A percentile compares a stretch with the other conserved stretches of the same genome.
These are phyloP conservation scores for Python bivittatus DNA, from an alignment of 2,113 vertebrate genomes.

Conservation along the genomic window DNA sequence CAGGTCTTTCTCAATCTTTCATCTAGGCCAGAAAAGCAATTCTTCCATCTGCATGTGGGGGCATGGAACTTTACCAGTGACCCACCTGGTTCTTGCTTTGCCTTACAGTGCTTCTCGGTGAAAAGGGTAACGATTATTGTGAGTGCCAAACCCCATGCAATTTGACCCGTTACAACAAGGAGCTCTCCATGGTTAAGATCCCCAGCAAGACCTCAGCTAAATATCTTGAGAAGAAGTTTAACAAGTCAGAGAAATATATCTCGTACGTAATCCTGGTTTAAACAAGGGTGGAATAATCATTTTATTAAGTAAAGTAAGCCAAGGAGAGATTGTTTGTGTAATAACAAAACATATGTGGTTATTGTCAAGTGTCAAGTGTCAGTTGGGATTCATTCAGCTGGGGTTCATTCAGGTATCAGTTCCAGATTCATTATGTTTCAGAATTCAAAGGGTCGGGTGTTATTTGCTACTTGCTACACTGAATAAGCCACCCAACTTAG, in stretches of 20 bases:
- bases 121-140: slow-evolving; percentile 91
- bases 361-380: background rate
- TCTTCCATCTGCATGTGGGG: background rate
- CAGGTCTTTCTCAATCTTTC: background rate
- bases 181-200: slow-evolving; percentile 99
- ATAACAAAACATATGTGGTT: background rate
- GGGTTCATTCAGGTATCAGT: background rate
- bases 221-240: slow-evolving; percentile 98
- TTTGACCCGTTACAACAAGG: slow-evolving; percentile 97
- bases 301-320: background rate
- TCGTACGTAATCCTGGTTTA: slow-evolving; percentile 77
- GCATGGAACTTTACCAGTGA: background rate
- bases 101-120: slow-evolving; percentile 85
- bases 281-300: background rate
- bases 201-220: slow-evolving; percentile 97
- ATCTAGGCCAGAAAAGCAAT: background rate
- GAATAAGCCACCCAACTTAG: background rate
- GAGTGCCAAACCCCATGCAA: slow-evolving; percentile 95
- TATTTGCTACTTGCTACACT: background rate
- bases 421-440: background rate
- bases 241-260: slow-evolving; percentile 97
- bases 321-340: background rate
- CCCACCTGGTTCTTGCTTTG: slow-evolving; percentile 25
- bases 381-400: background rate
- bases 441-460: background rate